A percentile compares a stretch with the other conserved stretches of the same genome.
Evolutionary conservation across 1,140 invertebrate genomes (phyloP).

Genomic region (Trialeurodes vaporariorum): DNA sequence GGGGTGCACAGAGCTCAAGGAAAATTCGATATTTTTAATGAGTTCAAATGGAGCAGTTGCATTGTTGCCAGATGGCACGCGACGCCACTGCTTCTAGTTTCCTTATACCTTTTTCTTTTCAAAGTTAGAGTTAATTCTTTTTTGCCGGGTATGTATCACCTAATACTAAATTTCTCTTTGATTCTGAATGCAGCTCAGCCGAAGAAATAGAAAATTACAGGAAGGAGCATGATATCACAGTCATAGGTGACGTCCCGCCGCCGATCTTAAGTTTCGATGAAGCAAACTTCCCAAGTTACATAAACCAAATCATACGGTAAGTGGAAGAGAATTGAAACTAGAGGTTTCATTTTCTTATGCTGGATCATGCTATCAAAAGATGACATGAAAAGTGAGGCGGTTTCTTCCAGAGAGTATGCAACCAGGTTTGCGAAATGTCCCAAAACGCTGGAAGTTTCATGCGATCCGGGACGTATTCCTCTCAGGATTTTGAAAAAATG

Average conservation of each 20-base stretch:
- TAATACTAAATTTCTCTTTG: constrained; percentile 4
- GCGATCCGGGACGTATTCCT: too few relatives aligned
- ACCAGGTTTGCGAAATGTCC: too few relatives aligned
- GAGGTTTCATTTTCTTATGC: too few relatives aligned
- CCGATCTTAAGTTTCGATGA: constrained; percentile 71
- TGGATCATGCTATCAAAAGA: too few relatives aligned
- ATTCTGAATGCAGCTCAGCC: constrained; percentile 16
- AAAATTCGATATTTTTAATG: not conserved
- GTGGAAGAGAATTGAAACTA: too few relatives aligned
- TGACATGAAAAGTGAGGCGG: too few relatives aligned
- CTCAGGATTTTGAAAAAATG: too few relatives aligned
- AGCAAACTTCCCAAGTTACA: constrained; percentile 65
- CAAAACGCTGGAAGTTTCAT: too few relatives aligned
- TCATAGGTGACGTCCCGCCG: constrained; percentile 56
- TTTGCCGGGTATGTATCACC: not conserved
- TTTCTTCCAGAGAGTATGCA: too few relatives aligned
- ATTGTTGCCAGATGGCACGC: too few relatives aligned
- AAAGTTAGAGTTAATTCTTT: not conserved
- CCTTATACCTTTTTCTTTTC: not conserved
- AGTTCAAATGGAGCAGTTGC: too few relatives aligned
- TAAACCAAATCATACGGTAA: constrained; percentile 40
- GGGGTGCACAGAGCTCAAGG: not conserved
- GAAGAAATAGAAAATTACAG: constrained; percentile 18
- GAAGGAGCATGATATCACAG: constrained; percentile 35
- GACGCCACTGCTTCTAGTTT: too few relatives aligned